A percentile compares a stretch with the other conserved stretches of the same genome.
Conservation (phyloP, 2,113 vertebrate species). For the Cnemophilus loriae region DNA sequence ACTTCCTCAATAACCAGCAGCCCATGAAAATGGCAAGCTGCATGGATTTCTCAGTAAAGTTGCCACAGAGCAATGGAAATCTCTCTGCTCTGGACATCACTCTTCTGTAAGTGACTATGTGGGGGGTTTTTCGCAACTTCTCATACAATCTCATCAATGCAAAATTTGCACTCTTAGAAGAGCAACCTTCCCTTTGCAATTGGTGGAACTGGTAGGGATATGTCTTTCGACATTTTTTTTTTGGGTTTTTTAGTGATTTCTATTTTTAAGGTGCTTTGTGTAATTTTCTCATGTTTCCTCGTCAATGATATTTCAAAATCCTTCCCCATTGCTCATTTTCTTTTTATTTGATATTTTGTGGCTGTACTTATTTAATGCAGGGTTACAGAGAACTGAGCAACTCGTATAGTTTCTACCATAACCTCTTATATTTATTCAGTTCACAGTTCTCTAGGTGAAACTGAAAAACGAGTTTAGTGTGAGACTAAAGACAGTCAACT, state of each 20-base stretch:
- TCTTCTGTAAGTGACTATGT: neutral
- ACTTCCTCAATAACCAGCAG: accelerated
- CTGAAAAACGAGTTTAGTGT: neutral
- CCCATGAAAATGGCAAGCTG: neutral
- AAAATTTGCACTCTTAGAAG: neutral
- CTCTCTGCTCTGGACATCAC: neutral
- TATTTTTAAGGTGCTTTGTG: neutral
- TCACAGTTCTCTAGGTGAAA: neutral
- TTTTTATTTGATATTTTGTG: neutral
- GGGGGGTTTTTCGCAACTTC: accelerated
- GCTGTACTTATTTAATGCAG: neutral
- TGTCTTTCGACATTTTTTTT: neutral
- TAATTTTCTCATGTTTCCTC: neutral
- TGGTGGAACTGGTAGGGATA: neutral
- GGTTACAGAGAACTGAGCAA: neutral
- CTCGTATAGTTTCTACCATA: neutral
- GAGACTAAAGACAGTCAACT: neutral
- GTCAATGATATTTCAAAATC: neutral
- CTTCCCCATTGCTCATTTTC: neutral
- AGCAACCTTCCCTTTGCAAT: neutral
- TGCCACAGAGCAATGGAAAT: neutral
- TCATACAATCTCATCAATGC: neutral
- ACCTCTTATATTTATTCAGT: neutral
- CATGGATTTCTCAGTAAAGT: neutral
- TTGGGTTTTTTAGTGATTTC: accelerated